Conservation (phyloP, 2,888 invertebrate species). For the Sussaba pulchella region DNA sequence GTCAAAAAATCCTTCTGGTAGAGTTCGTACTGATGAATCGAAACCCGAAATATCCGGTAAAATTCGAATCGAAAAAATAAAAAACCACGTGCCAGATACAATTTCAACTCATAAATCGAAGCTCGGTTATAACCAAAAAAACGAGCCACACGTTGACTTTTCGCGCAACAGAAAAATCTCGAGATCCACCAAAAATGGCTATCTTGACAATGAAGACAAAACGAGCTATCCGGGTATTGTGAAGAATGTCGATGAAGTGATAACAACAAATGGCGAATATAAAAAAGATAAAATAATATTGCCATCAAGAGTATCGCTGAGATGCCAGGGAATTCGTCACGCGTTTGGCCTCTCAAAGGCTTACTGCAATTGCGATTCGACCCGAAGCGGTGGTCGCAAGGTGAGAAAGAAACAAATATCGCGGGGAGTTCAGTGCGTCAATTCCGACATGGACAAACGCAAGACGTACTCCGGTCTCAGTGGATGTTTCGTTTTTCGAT, state of each 20-base stretch:
- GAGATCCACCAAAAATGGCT: not conserved
- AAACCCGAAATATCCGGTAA: constrained; percentile 9
- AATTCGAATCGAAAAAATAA: not conserved
- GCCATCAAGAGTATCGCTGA: constrained; percentile 24
- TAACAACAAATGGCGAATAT: not conserved
- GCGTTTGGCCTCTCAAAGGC: constrained; percentile 52
- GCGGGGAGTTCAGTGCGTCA: constrained; percentile 71
- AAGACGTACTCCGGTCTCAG: constrained; percentile 43
- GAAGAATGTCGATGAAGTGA: not conserved
- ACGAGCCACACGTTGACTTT: not conserved
- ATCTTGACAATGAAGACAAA: not conserved
- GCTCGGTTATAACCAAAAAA: not conserved
- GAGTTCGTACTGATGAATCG: not conserved
- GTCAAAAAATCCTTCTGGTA: constrained; percentile 1
- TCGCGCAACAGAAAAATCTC: not conserved
- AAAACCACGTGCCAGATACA: not conserved
- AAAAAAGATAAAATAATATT: constrained; percentile 7
- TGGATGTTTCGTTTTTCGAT: constrained; percentile 61
- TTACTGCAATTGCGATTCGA: constrained; percentile 46
- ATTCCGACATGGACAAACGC: constrained; percentile 21
- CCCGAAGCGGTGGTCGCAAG: constrained; percentile 32
- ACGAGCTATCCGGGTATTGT: not conserved
- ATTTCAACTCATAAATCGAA: constrained; percentile 6
- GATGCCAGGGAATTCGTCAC: constrained; percentile 55
- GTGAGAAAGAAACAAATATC: constrained; percentile 70